Base-by-base conservation (phyloP, 2,113 vertebrate genomes). In the Gallinago undulata region DNA sequence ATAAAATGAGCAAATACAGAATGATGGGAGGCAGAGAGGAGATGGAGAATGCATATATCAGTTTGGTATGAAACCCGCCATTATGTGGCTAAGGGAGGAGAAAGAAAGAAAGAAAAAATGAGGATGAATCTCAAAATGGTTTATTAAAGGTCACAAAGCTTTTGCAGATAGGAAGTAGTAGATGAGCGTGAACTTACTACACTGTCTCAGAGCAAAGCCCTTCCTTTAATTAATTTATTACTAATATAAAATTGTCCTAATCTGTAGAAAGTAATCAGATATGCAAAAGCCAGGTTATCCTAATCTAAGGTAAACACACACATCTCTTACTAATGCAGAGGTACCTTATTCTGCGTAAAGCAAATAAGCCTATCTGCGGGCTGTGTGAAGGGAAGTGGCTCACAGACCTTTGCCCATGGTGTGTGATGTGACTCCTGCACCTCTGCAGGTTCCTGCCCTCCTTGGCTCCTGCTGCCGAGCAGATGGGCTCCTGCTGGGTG, bases 321-420 rank as follows among this genome's bases (percentile, higher is more conserved):
- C 24, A 51, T 76, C 62, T 69, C 37, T 68, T 68, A n/a, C 43
- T 87, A 31, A 62, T 59, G 39, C 31, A 48, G 57, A 55, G 23
- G 9, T 63, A 64, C 63, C 77, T 89, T 82, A 75, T 10, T 84
- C 77, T 84, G 31, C 47, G 24, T 55, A 69, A 75, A 81, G 70
- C 67, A 92, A 76, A 83, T 19, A 91, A 62, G 37, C 30, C 45
- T 90, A 8, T 59, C 31, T 78, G 23, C 19, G 8, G 30, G 21
- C 43, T 85, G 51, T 55, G 69, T 7, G 22, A 57, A 50, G 59
- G 3, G 18, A 45, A 62, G 19, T 55, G 74, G 13, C 78, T 85
- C 62, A 51, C 30, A 37, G 90, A 92, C 90, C 95, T 97, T 95
- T 85, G 85, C 31, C 63, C 59, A 4, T n/a, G 28, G 57, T 3